Evolutionary conservation across 2,113 vertebrate species (phyloP).

Genomic region (Lutjanus erythropterus): DNA sequence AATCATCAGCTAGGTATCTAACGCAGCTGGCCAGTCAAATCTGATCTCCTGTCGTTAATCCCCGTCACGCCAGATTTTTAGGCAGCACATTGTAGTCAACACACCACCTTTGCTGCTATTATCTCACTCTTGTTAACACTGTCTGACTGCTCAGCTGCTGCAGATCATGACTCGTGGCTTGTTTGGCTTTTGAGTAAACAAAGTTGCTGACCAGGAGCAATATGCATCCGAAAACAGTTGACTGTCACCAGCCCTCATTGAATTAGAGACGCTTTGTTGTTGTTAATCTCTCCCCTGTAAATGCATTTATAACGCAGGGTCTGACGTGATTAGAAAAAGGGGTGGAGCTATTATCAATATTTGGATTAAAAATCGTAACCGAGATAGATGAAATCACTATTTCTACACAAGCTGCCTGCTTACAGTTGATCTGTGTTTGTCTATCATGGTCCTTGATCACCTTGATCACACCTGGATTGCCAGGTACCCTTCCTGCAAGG

Average conservation of each 20-base stretch:
- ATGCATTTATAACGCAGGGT: constrained; percentile 10
- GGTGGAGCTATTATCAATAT: constrained; percentile 21
- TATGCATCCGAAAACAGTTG: constrained; percentile 15
- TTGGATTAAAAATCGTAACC: not conserved
- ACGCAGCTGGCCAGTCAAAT: not conserved
- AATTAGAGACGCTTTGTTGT: constrained; percentile 6
- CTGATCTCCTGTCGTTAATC: not conserved
- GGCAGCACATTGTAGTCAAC: not conserved
- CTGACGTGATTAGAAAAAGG: constrained; percentile 36
- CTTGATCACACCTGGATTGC: not conserved
- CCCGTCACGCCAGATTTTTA: not conserved
- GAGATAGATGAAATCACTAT: not conserved
- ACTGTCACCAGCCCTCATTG: not conserved
- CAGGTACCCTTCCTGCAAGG: not conserved
- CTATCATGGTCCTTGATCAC: not conserved
- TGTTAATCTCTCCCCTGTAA: not conserved
- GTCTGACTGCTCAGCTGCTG: constrained; percentile 16
- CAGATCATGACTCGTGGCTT: constrained; percentile 39
- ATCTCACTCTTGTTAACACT: not conserved
- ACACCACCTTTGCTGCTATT: not conserved
- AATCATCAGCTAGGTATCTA: constrained; percentile 9
- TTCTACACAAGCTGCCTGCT: not conserved
- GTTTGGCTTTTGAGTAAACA: constrained; percentile 65
- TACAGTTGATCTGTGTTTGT: not conserved
- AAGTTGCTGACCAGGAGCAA: constrained; percentile 66